Base-by-base conservation (phyloP, 2,888 invertebrate genomes). In the Anorthoa munda region DNA sequence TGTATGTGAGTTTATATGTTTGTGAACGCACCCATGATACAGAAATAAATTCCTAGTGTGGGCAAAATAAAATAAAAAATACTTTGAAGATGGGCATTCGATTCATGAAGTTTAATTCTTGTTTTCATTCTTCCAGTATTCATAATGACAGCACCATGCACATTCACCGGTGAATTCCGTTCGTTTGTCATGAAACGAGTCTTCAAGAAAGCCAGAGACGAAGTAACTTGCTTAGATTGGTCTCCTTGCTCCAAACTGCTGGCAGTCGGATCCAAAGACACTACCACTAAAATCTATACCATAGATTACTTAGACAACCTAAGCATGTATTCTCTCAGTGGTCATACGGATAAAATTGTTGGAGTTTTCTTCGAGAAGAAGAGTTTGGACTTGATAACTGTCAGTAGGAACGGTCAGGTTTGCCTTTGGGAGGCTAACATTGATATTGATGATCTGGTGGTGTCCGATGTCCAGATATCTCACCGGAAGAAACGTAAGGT, bases 251-350 rank as follows among this genome's bases (percentile, higher is more conserved):
- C 99, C 0, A 98, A 97, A 89, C 96, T 99, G 53, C 93, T 99
- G 15, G 98, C 98, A n/a, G 98, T 98, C 13, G 99, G 99, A 0
- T 98, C 98, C 0, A 98, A 98, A 90, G 99, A 99, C 93, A 98
- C 98, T 90, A 97, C 98, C n/a, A 98, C 98, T 0, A 98, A 98
- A 91, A 96, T 99, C 59, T 98, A 98, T 92, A 97, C 98, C 0
- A 93, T 99, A 0, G 97, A 98, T 71, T 98, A 97, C 90, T 97
- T 97, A 84, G 95, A 96, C 31, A 99, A 99, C 91, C 97, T 99
- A 73, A 97, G 97, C 66, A 97, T 98, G 79, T 98, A 97, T 87
- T 97, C 98, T 0, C 93, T 99, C 26, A 98, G 98, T 17, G 98
- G 98, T 0, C 99, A 99, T 90, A 98, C 98, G 0, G 98, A 99